These are phyloP conservation scores for Littorina saxatilis DNA, from an alignment of 1,140 invertebrate genomes.

Conservation along the genomic window DNA sequence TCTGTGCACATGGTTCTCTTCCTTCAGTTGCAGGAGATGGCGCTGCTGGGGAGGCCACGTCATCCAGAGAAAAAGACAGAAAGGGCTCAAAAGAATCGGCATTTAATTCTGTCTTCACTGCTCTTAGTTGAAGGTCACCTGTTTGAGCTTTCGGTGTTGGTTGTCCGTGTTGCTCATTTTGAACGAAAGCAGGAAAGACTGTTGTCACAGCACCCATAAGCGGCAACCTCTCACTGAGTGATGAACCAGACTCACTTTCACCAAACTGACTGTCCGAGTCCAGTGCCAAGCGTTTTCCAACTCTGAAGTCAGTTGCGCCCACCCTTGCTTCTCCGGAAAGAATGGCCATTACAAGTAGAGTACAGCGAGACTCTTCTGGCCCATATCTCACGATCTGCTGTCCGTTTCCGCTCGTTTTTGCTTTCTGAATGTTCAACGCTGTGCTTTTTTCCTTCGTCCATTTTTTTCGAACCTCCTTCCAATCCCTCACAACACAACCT, in stretches of 20 bases:
- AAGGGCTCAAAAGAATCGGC: not conserved
- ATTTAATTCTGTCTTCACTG: too few species aligned
- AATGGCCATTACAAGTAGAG: not conserved
- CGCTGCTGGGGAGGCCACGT: too few species aligned
- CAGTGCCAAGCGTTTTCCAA: not conserved
- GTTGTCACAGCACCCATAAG: too few species aligned
- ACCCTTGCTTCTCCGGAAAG: not conserved
- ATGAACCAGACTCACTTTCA: not conserved
- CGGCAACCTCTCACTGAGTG: not conserved
- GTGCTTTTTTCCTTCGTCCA: constrained; percentile 1
- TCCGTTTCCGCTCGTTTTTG: not conserved
- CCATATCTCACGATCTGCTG: not conserved
- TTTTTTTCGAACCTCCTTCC: constrained; percentile 2
- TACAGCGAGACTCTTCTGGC: not conserved
- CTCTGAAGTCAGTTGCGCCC: not conserved
- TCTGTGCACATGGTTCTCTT: not conserved
- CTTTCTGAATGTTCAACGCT: not conserved
- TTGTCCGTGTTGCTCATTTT: too few species aligned
- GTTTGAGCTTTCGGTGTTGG: too few species aligned
- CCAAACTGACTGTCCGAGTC: not conserved
- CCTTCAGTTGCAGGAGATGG: not conserved
- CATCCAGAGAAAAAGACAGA: not conserved
- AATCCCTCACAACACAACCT: not conserved
- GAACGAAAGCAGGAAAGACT: too few species aligned
- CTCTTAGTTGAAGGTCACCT: too few species aligned